Base-by-base conservation (phyloP, 2,113 vertebrate genomes). In the Misgurnus anguillicaudatus region DNA sequence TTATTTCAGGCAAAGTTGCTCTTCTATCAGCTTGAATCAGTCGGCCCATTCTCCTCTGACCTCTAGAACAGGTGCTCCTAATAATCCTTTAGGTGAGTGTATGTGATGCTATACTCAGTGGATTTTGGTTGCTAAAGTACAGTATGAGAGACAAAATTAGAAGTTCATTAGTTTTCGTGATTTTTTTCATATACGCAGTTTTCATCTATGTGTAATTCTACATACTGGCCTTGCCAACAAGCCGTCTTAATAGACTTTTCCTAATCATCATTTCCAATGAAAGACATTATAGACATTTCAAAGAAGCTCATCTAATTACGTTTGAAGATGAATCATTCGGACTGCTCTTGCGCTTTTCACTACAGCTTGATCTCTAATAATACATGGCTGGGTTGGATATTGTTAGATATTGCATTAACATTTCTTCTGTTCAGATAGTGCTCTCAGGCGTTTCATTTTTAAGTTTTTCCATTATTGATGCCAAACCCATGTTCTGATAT, bases 401-500 rank as follows among this genome's bases (percentile, higher is more conserved):
- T 62, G 57, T 74, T n/a, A 31, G 53, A 57, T n/a, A 57, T 57
- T 57, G 53, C n/a, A n/a, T 57, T 19, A 57, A 57, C 17, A 55
- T 19, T n/a, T 55, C 17, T 55, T 55, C 53, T 19, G 7, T 57
- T 19, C 7, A 57, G 19, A 51, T 17, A 19, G 17, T 19, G 17
- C 17, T 57, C 17, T 7, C 53, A 57, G 17, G n/a, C 14, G 19
- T 45, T 38, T 72, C 51, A n/a, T 71, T 41, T 74, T 47, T 60
- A 48, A 39, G 47, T n/a, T 48, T 62, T 74, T 48, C n/a, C 11
- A 64, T 64, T 64, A 76, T 39, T 76, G 24, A 76, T 62, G 72
- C 57, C 39, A 75, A 75, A 62, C 62, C 41, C 38, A 42, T 73
- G 53, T 73, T 73, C 57, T 73, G 70, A 45, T 73, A 73, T 42